Evolutionary conservation across 2,113 vertebrate genomes (phyloP).

Genomic region (Merops nubicus): DNA sequence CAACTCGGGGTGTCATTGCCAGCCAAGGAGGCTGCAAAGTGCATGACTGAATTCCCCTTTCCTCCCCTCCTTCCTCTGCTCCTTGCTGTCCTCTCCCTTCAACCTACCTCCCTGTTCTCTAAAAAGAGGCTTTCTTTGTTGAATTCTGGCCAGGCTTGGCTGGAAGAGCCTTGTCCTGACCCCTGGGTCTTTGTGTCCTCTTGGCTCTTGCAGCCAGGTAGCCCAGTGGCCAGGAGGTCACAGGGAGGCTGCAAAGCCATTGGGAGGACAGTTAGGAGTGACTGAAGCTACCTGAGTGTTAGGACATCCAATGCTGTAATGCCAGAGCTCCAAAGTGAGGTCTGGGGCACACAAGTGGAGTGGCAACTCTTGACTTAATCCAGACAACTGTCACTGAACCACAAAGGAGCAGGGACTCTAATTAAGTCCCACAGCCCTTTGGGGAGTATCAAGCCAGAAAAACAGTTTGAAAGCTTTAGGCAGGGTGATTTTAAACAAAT

Average conservation of each 20-base stretch:
- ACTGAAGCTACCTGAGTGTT: background rate
- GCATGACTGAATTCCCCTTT: background rate
- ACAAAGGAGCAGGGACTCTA: constrained; percentile 36
- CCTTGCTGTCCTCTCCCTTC: background rate
- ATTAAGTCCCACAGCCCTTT: constrained; percentile 46
- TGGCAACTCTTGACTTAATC: constrained; percentile 63
- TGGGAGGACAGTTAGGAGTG: background rate
- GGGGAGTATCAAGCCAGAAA: constrained; percentile 59
- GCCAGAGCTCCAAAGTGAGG: background rate
- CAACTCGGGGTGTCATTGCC: background rate
- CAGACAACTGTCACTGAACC: constrained; percentile 18
- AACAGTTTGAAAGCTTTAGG: constrained; percentile 34
- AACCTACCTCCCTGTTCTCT: background rate
- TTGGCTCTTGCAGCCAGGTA: background rate
- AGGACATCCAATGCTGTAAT: background rate
- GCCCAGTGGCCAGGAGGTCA: background rate
- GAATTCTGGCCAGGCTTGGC: background rate
- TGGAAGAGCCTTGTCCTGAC: background rate
- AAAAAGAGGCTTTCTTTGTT: background rate
- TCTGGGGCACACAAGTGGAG: constrained; percentile 2
- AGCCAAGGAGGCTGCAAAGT: background rate
- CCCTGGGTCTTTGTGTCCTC: background rate
- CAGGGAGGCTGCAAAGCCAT: background rate
- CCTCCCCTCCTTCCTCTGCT: background rate
- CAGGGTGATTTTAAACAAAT: constrained; percentile 68